Base-by-base conservation (phyloP, 2,888 invertebrate genomes). In the Osmoderma eremita region DNA sequence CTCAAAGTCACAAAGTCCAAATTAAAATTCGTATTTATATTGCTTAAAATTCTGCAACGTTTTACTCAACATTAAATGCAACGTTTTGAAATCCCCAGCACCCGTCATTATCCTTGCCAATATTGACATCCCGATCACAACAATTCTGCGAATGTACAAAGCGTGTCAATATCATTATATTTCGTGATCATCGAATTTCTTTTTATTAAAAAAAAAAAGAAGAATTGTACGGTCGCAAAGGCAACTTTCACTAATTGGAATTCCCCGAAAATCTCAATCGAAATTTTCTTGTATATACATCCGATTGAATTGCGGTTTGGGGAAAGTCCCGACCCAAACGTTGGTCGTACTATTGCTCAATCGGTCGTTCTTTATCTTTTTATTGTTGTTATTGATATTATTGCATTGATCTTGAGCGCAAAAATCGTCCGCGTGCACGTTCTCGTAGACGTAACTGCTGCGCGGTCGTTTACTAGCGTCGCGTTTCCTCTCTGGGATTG, bases 241-340 rank as follows among this genome's bases (percentile, higher is more conserved):
- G n/a, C n/a, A n/a, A n/a, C n/a, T n/a, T n/a, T n/a, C n/a, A n/a
- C n/a, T n/a, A n/a, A 30, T 6, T 30, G 10, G 10, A 30, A 30
- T 8, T 30, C 5, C 30, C 6, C 30, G 30, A 6, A n/a, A n/a
- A 30, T 4, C 30, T 30, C 62, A 77, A 36, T 77, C 70, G 49
- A 74, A 73, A 74, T 72, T 74, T 67, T 80, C 78, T 68, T 83
- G 83, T 67, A 83, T 80, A 67, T 82, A 83, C 74, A 80, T 77
- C 51, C 76, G 78, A 75, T 78, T 82, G 73, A 81, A 83, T 66
- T 81, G 79, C 1, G 81, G 80, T 58, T 74, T 78, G 0, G 83
- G 83, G 73, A 81, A 82, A 65, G 79, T 78, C 42, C 75, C 77
- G 12, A 80, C 80, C 71, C 78, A 79, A 39, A 80, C 78, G 72